phyloP scores from a whole-genome alignment of 2,888 invertebrate species.

The Andrena flavipes region DNA sequence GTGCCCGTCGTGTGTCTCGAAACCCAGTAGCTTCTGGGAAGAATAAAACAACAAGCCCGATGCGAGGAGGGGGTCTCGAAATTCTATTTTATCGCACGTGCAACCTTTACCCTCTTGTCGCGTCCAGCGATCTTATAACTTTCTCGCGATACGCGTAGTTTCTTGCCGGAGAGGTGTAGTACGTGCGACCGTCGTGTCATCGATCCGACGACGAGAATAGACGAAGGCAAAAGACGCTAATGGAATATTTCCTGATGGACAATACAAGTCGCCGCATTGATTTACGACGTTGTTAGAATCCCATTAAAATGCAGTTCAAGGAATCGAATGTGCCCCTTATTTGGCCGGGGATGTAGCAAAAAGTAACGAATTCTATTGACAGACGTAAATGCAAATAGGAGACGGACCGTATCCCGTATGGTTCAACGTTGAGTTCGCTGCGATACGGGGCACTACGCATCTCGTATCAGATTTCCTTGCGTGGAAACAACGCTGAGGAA shows the following conservation, averaged over 20 bases:
- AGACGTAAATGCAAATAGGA: constrained; percentile 5
- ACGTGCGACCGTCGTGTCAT: constrained; percentile 13
- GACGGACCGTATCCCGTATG: too few species aligned
- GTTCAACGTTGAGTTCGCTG: too few species aligned
- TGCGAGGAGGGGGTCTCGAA: not conserved
- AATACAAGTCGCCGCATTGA: constrained; percentile 27
- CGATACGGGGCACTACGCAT: too few species aligned
- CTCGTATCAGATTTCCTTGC: too few species aligned
- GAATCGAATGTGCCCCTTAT: not conserved
- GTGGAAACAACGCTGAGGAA: too few species aligned
- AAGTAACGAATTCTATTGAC: not conserved
- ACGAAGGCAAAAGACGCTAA: constrained; percentile 5
- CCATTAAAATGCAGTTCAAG: constrained; percentile 12
- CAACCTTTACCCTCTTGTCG: not conserved
- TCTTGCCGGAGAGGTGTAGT: constrained; percentile 1
- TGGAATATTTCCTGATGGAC: constrained; percentile 38
- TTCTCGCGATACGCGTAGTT: not conserved
- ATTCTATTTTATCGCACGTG: not conserved
- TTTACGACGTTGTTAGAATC: constrained; percentile 21
- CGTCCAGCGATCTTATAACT: not conserved
- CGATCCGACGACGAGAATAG: constrained; percentile 37
- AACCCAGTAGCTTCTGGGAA: not conserved
- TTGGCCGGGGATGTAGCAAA: not conserved
- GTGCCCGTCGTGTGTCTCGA: not conserved
- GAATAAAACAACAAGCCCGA: not conserved